A percentile compares a stretch with the other conserved stretches of the same genome.
These are phyloP conservation scores for Cantharis nigra DNA, from an alignment of 2,888 invertebrate genomes.

Conservation along the genomic window DNA sequence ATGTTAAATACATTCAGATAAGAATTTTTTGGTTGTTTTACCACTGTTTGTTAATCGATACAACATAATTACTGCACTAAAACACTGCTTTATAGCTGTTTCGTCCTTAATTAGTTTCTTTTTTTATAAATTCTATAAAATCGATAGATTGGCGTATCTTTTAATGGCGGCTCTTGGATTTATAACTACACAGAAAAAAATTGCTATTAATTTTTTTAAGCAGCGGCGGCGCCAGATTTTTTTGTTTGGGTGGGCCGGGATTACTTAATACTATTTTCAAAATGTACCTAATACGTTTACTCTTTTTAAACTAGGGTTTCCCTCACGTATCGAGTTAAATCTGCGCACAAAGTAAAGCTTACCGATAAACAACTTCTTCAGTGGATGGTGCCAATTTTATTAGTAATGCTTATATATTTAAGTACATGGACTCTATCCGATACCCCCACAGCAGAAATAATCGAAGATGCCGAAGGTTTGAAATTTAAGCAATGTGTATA, in stretches of 20 bases:
- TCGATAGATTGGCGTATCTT: background rate
- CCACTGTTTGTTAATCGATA: background rate
- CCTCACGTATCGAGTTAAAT: constrained; percentile 89
- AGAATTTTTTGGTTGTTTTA: background rate
- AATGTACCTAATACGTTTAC: too few species aligned
- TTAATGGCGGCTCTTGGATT: background rate
- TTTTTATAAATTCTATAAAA: constrained; percentile 7
- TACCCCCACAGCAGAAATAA: constrained; percentile 81
- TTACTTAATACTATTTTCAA: too few species aligned
- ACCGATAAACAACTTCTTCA: constrained; percentile 91
- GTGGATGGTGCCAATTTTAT: constrained; percentile 90
- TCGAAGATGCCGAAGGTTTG: constrained; percentile 73
- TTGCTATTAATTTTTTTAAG: background rate
- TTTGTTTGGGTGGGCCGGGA: too few species aligned
- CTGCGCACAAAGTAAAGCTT: constrained; percentile 88
- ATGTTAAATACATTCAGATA: background rate
- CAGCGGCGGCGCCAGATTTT: too few species aligned
- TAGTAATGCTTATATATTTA: constrained; percentile 86
- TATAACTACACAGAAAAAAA: background rate
- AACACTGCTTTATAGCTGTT: background rate
- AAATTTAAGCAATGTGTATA: constrained; percentile 89
- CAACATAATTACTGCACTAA: background rate
- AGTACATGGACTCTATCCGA: constrained; percentile 90
- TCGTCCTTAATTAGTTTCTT: background rate
- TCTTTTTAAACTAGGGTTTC: constrained; percentile 71